Evolutionary conservation across 2,888 invertebrate species (phyloP).

Genomic region (Alviniconcha strummeri): DNA sequence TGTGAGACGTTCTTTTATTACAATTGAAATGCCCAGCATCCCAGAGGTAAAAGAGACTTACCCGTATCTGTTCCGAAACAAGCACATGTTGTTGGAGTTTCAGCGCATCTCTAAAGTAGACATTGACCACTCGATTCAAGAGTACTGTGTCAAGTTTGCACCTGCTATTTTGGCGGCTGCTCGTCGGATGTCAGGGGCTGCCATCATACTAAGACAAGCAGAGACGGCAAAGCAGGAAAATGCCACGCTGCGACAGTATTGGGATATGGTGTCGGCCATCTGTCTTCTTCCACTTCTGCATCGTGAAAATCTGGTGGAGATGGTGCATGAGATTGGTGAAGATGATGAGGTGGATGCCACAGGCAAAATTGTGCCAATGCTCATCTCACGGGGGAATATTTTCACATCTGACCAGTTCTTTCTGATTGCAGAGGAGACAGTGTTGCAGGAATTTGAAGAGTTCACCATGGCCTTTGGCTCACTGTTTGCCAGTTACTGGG

Average conservation of each 20-base stretch:
- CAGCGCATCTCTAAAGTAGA: slow-evolving; percentile 64
- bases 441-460: slow-evolving; percentile 68
- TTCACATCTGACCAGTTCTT: slow-evolving; percentile 67
- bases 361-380: slow-evolving; percentile 67
- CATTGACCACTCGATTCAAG: slow-evolving; percentile 65
- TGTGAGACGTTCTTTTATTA: slow-evolving; percentile 60
- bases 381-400: slow-evolving; percentile 64
- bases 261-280: slow-evolving; percentile 68
- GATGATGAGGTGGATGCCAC: slow-evolving; percentile 63
- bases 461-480: slow-evolving; percentile 67
- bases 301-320: slow-evolving; percentile 64
- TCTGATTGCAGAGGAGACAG: slow-evolving; percentile 64
- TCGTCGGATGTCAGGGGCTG: slow-evolving; percentile 54
- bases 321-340: slow-evolving; percentile 62
- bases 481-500: slow-evolving; percentile 66
- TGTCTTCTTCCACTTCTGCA: slow-evolving; percentile 64
- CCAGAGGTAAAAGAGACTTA: slow-evolving; percentile 61
- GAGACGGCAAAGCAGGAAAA: slow-evolving; percentile 64
- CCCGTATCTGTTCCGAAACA: slow-evolving; percentile 62
- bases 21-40: slow-evolving; percentile 62
- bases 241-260: slow-evolving; percentile 63
- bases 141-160: slow-evolving; percentile 65
- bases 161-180: slow-evolving; percentile 61
- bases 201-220: slow-evolving; percentile 58
- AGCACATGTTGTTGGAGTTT: slow-evolving; percentile 64